Evolutionary conservation across 1,140 invertebrate species (phyloP).

Genomic region (Stegodyphus mimosarum): DNA sequence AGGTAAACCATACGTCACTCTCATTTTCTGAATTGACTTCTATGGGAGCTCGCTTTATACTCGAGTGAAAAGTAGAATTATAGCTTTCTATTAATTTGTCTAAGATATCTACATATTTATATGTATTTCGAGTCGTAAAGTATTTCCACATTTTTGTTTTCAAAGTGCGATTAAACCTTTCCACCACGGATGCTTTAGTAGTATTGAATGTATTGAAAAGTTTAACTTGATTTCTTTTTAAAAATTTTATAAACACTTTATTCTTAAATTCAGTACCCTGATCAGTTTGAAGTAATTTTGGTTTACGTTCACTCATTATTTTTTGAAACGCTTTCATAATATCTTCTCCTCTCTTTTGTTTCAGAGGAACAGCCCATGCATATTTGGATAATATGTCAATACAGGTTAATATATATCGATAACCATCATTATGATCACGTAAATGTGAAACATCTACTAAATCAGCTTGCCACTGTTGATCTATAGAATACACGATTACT

Average conservation of each 20-base stretch:
- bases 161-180: slow-evolving; percentile 70
- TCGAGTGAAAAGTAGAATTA: slow-evolving; percentile 68
- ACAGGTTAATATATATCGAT: no score
- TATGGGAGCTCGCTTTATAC: slow-evolving; percentile 67
- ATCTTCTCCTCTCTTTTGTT: slow-evolving; percentile 59
- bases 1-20: slow-evolving; percentile 23
- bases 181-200: slow-evolving; percentile 70
- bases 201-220: slow-evolving; percentile 68
- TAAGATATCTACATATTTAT: slow-evolving; percentile 68
- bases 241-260: slow-evolving; percentile 63
- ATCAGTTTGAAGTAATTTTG: slow-evolving; percentile 51
- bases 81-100: slow-evolving; percentile 67
- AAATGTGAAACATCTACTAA: no score
- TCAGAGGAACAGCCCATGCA: slow-evolving; percentile 62
- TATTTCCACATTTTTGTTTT: slow-evolving; percentile 69
- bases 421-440: no score
- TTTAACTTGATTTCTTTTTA: slow-evolving; percentile 67
- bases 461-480: no score
- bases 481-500: no score
- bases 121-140: slow-evolving; percentile 67
- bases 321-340: slow-evolving; percentile 26
- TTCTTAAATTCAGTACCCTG: slow-evolving; percentile 58
- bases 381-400: slow-evolving; percentile 62
- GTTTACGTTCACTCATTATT: slow-evolving; percentile 45
- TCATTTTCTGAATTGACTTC: slow-evolving; percentile 63